phyloP scores from a whole-genome alignment of 1,140 invertebrate species.

The Nomia melanderi region DNA sequence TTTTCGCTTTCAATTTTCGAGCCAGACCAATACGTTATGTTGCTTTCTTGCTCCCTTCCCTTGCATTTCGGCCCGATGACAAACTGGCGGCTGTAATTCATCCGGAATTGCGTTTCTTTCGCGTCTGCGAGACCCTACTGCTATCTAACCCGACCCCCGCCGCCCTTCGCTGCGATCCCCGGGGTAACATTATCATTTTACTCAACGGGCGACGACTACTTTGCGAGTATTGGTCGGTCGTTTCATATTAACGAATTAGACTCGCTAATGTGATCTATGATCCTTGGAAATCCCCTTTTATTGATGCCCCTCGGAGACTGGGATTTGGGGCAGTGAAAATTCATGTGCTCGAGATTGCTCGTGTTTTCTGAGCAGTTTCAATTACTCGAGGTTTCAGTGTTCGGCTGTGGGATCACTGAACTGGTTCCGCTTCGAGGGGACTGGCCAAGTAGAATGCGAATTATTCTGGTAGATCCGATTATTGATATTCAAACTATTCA shows the following conservation, averaged over 20 bases:
- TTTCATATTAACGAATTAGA: conserved; percentile 14
- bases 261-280: too few relatives aligned
- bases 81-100: conserved; percentile 64
- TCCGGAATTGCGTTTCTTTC: conserved; percentile 64
- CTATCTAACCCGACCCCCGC: neutral
- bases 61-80: conserved; percentile 47
- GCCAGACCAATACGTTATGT: conserved; percentile 51
- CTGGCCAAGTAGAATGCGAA: too few relatives aligned
- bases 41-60: conserved; percentile 26
- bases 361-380: too few relatives aligned
- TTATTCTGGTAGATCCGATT: too few relatives aligned
- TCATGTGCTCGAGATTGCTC: too few relatives aligned
- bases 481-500: too few relatives aligned
- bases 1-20: conserved; percentile 57
- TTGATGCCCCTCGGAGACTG: too few relatives aligned
- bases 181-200: conserved; percentile 5
- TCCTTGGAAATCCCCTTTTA: neutral
- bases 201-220: neutral
- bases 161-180: neutral
- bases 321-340: too few relatives aligned
- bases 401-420: too few relatives aligned
- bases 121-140: neutral
- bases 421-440: too few relatives aligned
- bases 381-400: too few relatives aligned
- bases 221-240: neutral